Conservation (phyloP, 2,113 vertebrate species). For the Sylvia atricapilla region DNA sequence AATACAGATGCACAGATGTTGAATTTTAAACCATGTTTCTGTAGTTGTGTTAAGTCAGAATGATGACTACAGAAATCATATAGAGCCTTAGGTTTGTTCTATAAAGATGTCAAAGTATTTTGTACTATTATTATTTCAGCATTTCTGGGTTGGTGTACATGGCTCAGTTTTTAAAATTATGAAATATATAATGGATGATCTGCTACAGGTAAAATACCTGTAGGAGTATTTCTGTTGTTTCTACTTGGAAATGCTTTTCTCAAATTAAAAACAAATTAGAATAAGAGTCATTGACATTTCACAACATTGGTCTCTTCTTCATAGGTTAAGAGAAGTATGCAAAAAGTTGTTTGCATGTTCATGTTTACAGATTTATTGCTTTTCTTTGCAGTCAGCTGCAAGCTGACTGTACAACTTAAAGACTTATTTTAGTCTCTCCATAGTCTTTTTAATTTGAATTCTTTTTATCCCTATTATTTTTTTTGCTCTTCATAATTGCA, state of each 20-base stretch:
- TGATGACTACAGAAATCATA: neutral
- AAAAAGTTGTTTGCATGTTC: neutral
- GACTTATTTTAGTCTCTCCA: neutral
- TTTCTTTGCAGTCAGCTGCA: neutral
- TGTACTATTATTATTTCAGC: neutral
- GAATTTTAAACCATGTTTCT: neutral
- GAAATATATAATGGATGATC: neutral
- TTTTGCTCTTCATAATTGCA: neutral
- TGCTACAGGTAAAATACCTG: neutral
- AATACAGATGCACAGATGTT: neutral
- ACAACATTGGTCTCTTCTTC: neutral
- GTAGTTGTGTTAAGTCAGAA: neutral
- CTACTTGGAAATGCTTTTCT: neutral
- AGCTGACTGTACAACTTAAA: neutral
- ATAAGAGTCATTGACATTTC: neutral
- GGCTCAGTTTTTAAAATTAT: neutral
- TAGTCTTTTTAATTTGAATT: neutral
- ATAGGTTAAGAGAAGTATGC: neutral
- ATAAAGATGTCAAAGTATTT: neutral
- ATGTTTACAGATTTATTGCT: neutral
- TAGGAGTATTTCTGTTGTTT: neutral
- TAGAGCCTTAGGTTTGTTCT: neutral
- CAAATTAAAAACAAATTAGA: neutral
- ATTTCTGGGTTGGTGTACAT: neutral
- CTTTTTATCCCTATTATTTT: neutral